phyloP scores from a whole-genome alignment of 2,888 invertebrate genomes.

The Tortrix viridana region DNA sequence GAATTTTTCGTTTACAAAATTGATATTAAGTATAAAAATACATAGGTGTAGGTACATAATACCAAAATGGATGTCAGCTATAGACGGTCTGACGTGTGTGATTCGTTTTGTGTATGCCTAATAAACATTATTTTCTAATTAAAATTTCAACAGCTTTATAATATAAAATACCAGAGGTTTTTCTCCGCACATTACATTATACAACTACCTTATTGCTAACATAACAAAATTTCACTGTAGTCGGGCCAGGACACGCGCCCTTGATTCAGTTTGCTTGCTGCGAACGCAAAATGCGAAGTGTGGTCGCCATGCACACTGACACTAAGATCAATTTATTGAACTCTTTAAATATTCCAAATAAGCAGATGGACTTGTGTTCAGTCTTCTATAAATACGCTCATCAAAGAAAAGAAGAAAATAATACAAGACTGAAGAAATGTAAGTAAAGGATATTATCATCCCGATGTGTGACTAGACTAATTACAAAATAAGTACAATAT shows the following conservation, averaged over 20 bases:
- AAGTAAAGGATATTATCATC: constrained; percentile 46
- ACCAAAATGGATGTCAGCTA: constrained; percentile 16
- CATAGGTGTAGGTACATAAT: constrained; percentile 14
- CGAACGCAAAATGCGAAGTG: constrained; percentile 41
- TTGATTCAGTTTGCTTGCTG: constrained; percentile 52
- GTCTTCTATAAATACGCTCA: constrained; percentile 49
- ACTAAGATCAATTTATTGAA: constrained; percentile 51
- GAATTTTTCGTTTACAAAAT: constrained; percentile 6
- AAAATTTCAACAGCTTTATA: constrained; percentile 33
- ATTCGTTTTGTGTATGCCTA: constrained; percentile 22
- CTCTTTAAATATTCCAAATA: constrained; percentile 40
- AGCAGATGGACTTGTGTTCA: constrained; percentile 44
- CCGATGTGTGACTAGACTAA: constrained; percentile 68
- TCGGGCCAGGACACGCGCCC: constrained; percentile 48
- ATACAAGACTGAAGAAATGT: constrained; percentile 34
- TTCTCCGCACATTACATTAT: constrained; percentile 54
- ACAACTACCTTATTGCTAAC: constrained; percentile 64
- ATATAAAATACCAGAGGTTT: constrained; percentile 50
- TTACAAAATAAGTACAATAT: constrained; percentile 59
- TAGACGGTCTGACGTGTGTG: constrained; percentile 22
- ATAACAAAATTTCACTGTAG: constrained; percentile 57
- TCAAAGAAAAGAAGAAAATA: constrained; percentile 31
- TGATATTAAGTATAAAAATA: constrained; percentile 36
- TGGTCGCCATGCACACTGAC: constrained; percentile 46
- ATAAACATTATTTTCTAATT: constrained; percentile 27